Evolutionary conservation across 2,113 vertebrate species (phyloP).

Genomic region (Echinops telfairi): DNA sequence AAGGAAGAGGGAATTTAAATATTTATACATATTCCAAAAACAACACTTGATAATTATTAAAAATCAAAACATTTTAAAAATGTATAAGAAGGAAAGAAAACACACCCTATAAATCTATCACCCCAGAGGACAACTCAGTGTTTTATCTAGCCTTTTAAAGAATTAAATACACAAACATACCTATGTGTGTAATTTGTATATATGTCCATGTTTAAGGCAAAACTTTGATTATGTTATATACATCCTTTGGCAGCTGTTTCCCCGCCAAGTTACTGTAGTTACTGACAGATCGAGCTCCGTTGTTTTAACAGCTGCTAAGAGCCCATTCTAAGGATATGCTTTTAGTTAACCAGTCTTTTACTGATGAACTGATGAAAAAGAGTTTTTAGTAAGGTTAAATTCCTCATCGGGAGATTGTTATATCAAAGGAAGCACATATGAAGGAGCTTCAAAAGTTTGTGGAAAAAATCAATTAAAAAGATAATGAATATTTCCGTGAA

Average conservation of each 20-base stretch:
- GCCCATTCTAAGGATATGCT: not conserved
- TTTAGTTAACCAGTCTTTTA: slow-evolving; percentile 52
- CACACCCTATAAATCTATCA: not conserved
- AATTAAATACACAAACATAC: slow-evolving; percentile 26
- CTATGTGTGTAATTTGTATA: not conserved
- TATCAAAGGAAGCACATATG: not conserved
- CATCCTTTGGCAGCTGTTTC: slow-evolving; percentile 8
- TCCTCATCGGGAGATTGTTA: not conserved
- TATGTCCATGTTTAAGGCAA: slow-evolving; percentile 21
- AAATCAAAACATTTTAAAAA: slow-evolving; percentile 61
- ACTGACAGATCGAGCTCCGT: slow-evolving; percentile 7
- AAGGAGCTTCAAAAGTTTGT: too few relatives aligned
- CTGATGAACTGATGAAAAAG: not conserved
- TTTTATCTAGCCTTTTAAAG: slow-evolving; percentile 42
- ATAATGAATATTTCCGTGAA: too few relatives aligned
- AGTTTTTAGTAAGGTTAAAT: slow-evolving; percentile 46
- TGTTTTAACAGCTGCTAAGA: slow-evolving; percentile 45
- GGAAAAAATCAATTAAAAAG: too few relatives aligned
- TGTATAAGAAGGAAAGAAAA: slow-evolving; percentile 61
- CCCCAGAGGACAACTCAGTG: not conserved
- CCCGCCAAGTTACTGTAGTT: slow-evolving; percentile 25
- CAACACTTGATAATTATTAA: slow-evolving; percentile 45
- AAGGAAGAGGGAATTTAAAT: not conserved
- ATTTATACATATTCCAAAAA: slow-evolving; percentile 51
- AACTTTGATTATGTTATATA: not conserved